phyloP scores from a whole-genome alignment of 2,113 vertebrate species.

The Epinephelus lanceolatus region DNA sequence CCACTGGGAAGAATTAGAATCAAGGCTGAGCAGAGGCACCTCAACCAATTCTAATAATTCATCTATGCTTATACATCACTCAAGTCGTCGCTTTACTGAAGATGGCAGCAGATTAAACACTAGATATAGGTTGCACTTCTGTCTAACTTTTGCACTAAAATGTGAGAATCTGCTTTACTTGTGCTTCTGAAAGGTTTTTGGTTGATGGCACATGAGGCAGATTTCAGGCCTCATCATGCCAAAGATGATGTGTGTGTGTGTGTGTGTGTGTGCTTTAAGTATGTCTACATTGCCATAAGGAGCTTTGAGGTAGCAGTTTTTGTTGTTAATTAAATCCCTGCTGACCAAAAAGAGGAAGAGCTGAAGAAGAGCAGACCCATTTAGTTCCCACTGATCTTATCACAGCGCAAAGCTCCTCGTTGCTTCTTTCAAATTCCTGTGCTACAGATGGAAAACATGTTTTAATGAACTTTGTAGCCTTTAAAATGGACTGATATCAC shows the following conservation, averaged over 20 bases:
- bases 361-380: neutral
- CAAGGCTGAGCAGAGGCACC: too few relatives aligned
- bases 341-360: neutral
- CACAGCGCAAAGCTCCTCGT: neutral
- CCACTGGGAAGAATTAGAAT: too few relatives aligned
- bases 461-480: conserved; percentile 3
- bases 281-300: neutral
- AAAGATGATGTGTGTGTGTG: neutral
- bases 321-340: neutral
- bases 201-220: neutral
- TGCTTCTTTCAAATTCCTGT: neutral
- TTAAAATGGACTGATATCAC: neutral
- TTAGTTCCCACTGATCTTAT: neutral
- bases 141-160: too few relatives aligned
- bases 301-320: neutral
- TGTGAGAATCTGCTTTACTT: too few relatives aligned
- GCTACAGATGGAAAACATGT: neutral
- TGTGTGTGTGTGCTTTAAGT: neutral
- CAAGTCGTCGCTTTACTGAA: too few relatives aligned
- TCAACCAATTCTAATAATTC: too few relatives aligned
- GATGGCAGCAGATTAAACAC: too few relatives aligned
- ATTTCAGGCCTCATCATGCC: neutral
- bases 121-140: too few relatives aligned
- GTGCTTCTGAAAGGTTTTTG: neutral
- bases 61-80: too few relatives aligned